These are phyloP conservation scores for Drosophila fulvimacula DNA, from an alignment of 2,888 invertebrate species.

Conservation along the genomic window DNA sequence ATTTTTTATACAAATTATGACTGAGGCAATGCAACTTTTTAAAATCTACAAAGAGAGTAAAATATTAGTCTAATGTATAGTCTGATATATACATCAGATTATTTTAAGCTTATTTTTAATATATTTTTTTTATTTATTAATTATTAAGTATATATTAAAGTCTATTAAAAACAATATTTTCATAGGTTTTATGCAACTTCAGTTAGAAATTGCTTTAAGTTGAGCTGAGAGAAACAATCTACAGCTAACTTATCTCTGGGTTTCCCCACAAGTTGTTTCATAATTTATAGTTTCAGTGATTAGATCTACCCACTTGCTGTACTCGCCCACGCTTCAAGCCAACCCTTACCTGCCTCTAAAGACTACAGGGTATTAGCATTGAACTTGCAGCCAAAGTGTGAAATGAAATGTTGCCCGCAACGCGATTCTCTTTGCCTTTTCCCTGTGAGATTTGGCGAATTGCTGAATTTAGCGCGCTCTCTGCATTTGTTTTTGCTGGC, in stretches of 20 bases:
- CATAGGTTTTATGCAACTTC: too few species aligned
- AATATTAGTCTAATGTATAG: too few species aligned
- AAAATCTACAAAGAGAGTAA: neutral
- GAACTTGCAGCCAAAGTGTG: slow-evolving; percentile 56
- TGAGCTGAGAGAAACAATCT: neutral
- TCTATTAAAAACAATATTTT: neutral
- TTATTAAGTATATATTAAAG: too few species aligned
- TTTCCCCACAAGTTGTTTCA: neutral
- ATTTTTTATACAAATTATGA: neutral
- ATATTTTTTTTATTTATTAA: too few species aligned
- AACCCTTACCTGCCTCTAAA: neutral
- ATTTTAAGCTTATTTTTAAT: too few species aligned
- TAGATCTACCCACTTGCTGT: neutral
- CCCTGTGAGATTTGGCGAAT: slow-evolving; percentile 48
- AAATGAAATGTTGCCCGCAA: slow-evolving; percentile 67
- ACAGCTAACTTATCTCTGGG: neutral
- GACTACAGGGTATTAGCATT: slow-evolving; percentile 21
- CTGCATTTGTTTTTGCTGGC: slow-evolving; percentile 69
- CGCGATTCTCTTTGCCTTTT: slow-evolving; percentile 33
- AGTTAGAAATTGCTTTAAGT: neutral
- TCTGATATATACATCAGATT: too few species aligned
- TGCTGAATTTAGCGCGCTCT: slow-evolving; percentile 67
- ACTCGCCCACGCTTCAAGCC: neutral
- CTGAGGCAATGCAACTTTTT: neutral
- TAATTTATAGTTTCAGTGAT: neutral